Base-by-base conservation (phyloP, 64 coral and sea anemone genomes). In the Dendrophyllia cribrosa region DNA sequence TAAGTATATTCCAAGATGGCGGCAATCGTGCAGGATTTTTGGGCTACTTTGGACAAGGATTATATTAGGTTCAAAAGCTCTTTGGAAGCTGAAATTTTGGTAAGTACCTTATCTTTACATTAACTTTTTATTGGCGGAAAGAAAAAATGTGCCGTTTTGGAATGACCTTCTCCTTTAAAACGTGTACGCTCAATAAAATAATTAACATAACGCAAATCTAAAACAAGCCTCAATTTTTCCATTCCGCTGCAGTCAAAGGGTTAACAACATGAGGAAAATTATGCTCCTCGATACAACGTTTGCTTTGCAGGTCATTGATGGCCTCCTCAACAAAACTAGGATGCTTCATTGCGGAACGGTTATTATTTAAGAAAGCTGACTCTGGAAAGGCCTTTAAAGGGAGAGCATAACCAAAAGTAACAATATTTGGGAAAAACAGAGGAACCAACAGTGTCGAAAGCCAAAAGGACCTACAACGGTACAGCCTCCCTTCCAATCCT, bases 241-340 rank as follows among this genome's bases (percentile, higher is more conserved):
- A 87, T 21, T 95, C 87, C 34, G 93, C 93, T 74, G 90, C 93
- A 58, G 93, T 85, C 48, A 94, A 59, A 61, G 88, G 93, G 77
- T 90, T 90, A 25, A 90, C 79, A 77, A 79, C 88, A 55, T 58
- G 76, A 16, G 51, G 12, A 58, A 23, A 23, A 58, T 51, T 52
- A 81, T 86, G 79, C 79, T 95, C 87, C 0, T 72, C 58, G 5
- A 95, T 86, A 79, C 92, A 88, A 34, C 66, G 43, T 22, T 95
- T 64, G 11, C 47, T 59, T 56, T 90, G 59, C 15, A 95, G 63
- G 56, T 95, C 62, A 4, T 48, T 23, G 82, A 95, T 89, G 0
- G 87, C 79, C 46, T 85, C 22, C 19, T 65, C 12, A 55, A 90
- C 86, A 53, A 95, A 90, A 26, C 70, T 22, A 4, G 87, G 70